Evolutionary conservation across 2,888 invertebrate species (phyloP), one percentile per base, ranked within the genome.

Genomic region (Hedya salicella): DNA sequence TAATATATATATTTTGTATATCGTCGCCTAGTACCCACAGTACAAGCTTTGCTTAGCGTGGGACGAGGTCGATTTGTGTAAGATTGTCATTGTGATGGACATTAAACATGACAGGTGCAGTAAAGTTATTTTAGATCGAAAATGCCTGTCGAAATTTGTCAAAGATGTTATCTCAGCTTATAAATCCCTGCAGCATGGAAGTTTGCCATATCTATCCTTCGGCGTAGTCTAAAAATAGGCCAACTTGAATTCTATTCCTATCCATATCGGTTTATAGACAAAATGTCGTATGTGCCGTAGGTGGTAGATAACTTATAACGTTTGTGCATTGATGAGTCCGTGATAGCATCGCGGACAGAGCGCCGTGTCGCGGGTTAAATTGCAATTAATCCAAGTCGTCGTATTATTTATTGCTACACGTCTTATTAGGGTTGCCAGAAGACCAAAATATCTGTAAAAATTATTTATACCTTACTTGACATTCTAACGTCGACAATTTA

Each of bases 321-420:
- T 61, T 40, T 61, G 8, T 0, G 17, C 8, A 17, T n/a, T 9
- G 3, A 16, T 21, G 16, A 21, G n/a, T 13, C 0, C 14, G 8
- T 60, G 53, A 53, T 44, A 44, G 40, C 36, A 62, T 52, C 62
- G 53, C 46, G 36, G 44, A 59, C 52, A 57, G 59, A 60, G 68
- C 65, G 72, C 69, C 72, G 71, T 81, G 85, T 85, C 83, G 76
- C 76, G 81, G 82, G 84, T 89, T 88, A 89, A 88, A 88, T 83
- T 78, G 81, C 78, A 82, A 90, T 90, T 86, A 86, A 87, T 90
- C 79, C 76, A 65, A 73, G 89, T 88, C 89, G 71, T 71, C 77
- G 75, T 75, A 84, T 89, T 86, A 87, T 87, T 85, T 84, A 87
- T 86, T 72, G 73, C 74, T 78, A 81, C 83, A 82, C 80, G 81